Conservation (phyloP, 2,888 invertebrate genomes). For the Stenchaetothrips biformis region DNA sequence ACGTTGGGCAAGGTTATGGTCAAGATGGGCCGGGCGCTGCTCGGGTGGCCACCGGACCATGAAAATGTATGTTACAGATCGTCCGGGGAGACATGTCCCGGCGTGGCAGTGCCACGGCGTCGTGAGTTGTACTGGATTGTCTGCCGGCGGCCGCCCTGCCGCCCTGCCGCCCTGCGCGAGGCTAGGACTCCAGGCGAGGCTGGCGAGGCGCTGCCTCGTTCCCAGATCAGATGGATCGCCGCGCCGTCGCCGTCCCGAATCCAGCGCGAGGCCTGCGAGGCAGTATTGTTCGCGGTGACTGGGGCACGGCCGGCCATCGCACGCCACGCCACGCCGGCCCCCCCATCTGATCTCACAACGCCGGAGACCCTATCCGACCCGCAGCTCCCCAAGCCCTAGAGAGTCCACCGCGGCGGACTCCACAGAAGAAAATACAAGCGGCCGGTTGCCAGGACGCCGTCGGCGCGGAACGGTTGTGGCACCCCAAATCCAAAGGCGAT, state of each 20-base stretch:
- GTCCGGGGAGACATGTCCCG: slow-evolving; percentile 1
- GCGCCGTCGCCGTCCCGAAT: background rate
- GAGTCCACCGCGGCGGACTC: no score
- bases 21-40: background rate
- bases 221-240: slow-evolving; percentile 11
- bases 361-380: background rate
- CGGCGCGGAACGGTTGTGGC: no score
- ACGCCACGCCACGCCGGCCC: background rate
- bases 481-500: no score
- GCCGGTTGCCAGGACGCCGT: background rate
- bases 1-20: slow-evolving; percentile 7
- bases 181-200: no score
- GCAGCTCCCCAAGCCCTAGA: background rate
- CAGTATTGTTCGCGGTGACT: slow-evolving; percentile 16
- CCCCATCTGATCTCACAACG: background rate
- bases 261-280: background rate
- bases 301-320: background rate
- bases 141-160: background rate
- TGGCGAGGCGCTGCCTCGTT: background rate
- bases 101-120: background rate
- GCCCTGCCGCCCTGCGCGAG: no score
- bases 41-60: background rate
- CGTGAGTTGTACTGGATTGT: slow-evolving; percentile 18
- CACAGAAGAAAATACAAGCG: background rate
- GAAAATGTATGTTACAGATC: slow-evolving; percentile 12